Evolutionary conservation across 2,113 vertebrate genomes (phyloP).

Genomic region (Opisthocomus hoazin): DNA sequence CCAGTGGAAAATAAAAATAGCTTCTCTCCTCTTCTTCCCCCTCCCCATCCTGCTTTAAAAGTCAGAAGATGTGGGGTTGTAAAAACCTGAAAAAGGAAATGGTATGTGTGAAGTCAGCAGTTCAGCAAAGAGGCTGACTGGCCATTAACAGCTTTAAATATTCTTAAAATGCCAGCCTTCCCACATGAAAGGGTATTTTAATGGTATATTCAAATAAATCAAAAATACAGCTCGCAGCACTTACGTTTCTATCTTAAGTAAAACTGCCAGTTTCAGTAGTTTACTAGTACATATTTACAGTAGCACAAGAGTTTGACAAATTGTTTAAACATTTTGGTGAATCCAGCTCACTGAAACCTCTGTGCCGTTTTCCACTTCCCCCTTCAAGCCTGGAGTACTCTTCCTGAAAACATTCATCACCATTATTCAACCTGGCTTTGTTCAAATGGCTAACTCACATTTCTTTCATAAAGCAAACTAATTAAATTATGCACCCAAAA

Average conservation of each 20-base stretch:
- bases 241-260: background rate
- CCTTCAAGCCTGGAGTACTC: background rate
- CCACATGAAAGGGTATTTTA: conserved; percentile 42
- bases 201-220: conserved; percentile 23
- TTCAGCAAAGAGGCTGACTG: conserved; percentile 30
- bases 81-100: conserved; percentile 65
- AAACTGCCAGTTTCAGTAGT: background rate
- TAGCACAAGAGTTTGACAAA: background rate
- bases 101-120: conserved; percentile 65
- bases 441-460: background rate
- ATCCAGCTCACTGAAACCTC: background rate
- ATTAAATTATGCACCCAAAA: background rate
- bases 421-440: background rate
- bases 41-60: conserved; percentile 41
- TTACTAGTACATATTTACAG: background rate
- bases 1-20: conserved; percentile 24
- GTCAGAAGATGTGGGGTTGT: conserved; percentile 43
- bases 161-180: conserved; percentile 37
- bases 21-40: background rate
- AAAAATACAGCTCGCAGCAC: background rate
- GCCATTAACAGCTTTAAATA: conserved; percentile 54
- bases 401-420: conserved; percentile 37
- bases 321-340: background rate
- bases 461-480: background rate
- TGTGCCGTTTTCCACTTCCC: background rate